Base-by-base conservation (phyloP, 2,113 vertebrate genomes). In the Barnardius zonarius region DNA sequence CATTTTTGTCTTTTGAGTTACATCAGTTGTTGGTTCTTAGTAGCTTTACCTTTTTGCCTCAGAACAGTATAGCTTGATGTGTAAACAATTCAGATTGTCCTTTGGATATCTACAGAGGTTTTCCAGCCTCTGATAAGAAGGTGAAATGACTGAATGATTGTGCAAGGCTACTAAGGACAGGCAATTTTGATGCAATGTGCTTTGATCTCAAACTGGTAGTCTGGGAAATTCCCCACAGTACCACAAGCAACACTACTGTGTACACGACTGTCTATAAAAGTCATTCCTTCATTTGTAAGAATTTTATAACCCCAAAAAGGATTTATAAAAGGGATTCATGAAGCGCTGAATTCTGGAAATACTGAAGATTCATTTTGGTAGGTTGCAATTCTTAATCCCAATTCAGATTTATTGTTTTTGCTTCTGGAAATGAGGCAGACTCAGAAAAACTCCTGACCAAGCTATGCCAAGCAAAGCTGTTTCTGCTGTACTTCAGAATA, bases 21-120 rank as follows among this genome's bases (percentile, higher is more conserved):
- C 17, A 37, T 2, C 37, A 2, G 4, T 22, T 79, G 20, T 39
- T 0, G 0, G 31, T 46, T 48, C 16, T 75, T 67, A 33, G 25
- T 19, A 85, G 41, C 28, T 86, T 88, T 43, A 59, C 14, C 15
- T 91, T 67, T 55, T 88, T 73, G 37, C 25, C 57, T 76, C 44
- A 52, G 54, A 76, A 48, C 0, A 10, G 49, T 9, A 48, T 1
- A 57, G 6, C 2, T 2, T 66, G 17, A 55, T 27, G 31, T 49
- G 25, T 33, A 86, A 89, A 66, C 20, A 70, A 69, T 33, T 8
- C 66, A 52, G 20, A 28, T 62, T n/a, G 12, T 46, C 43, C 19
- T 57, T 17, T 74, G 16, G 10, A 23, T 22, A 74, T 28, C 49
- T 67, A 54, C 31, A 62, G 46, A 88, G 10, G 55, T 66, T 74